Conservation (phyloP, 2,113 vertebrate genomes). For the Pedionomus torquatus region DNA sequence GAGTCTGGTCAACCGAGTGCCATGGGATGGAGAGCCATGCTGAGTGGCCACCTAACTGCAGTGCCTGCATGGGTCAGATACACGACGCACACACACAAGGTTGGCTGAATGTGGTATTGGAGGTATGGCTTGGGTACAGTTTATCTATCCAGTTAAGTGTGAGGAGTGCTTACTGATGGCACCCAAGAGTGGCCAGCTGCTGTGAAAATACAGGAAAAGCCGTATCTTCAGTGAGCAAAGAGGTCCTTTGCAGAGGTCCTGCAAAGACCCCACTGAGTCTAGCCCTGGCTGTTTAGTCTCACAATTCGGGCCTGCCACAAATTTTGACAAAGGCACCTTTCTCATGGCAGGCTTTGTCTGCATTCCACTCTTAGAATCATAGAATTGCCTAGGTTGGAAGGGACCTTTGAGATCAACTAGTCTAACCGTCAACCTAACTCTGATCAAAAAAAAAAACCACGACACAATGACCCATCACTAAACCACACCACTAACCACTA, state of each 20-base stretch:
- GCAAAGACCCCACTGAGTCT: not conserved
- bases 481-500: too few relatives aligned
- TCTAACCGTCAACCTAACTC: too few relatives aligned
- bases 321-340: not conserved
- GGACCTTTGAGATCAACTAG: too few relatives aligned
- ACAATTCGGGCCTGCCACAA: fast-evolving
- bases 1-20: not conserved
- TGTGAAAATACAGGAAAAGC: not conserved
- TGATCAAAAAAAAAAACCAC: too few relatives aligned
- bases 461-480: too few relatives aligned
- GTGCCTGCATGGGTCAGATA: fast-evolving
- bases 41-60: not conserved
- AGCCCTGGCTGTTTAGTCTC: not conserved
- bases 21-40: not conserved
- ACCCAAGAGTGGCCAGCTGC: not conserved
- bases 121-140: not conserved
- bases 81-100: not conserved
- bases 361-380: not conserved
- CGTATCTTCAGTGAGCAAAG: not conserved
- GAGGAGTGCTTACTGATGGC: not conserved
- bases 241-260: not conserved
- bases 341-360: not conserved
- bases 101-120: not conserved
- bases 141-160: not conserved
- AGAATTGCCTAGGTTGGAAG: too few relatives aligned